phyloP scores from a whole-genome alignment of 2,888 invertebrate genomes.

The Erebia aethiops region DNA sequence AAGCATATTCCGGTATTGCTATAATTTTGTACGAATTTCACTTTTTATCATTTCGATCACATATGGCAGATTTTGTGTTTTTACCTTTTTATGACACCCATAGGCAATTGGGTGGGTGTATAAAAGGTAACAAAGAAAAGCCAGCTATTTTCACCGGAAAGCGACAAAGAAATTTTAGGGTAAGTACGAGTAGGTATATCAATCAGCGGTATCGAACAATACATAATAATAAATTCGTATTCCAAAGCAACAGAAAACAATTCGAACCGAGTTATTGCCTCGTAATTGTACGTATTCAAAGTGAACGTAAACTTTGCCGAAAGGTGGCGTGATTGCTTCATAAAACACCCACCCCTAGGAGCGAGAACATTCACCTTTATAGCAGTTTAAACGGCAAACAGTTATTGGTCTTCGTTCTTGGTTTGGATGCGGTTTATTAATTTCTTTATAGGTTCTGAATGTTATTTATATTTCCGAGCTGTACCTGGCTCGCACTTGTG shows the following conservation, averaged over 20 bases:
- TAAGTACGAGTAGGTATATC: slow-evolving; percentile 5
- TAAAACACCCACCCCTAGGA: slow-evolving; percentile 59
- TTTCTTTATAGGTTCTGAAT: slow-evolving; percentile 29
- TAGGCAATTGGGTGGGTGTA: no score
- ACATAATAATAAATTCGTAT: slow-evolving; percentile 21
- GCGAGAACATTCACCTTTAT: slow-evolving; percentile 53
- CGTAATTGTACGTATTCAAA: slow-evolving; percentile 68
- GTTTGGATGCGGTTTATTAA: slow-evolving; percentile 38
- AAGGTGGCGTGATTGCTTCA: slow-evolving; percentile 63
- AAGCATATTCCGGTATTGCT: no score
- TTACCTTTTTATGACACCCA: no score
- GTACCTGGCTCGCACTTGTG: neutral
- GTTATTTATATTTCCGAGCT: slow-evolving; percentile 15
- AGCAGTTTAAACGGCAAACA: slow-evolving; percentile 47
- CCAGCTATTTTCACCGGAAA: neutral
- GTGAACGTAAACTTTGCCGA: slow-evolving; percentile 63
- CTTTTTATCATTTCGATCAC: no score
- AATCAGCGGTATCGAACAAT: slow-evolving; percentile 6
- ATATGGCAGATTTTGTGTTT: no score
- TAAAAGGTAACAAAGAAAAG: no score
- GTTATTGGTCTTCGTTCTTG: slow-evolving; percentile 41
- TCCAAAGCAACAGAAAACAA: slow-evolving; percentile 52
- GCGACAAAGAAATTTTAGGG: neutral
- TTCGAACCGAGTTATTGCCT: slow-evolving; percentile 60
- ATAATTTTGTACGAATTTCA: no score